These are phyloP conservation scores for Saccostrea glomerata DNA, from an alignment of 1,140 invertebrate species.

Conservation along the genomic window DNA sequence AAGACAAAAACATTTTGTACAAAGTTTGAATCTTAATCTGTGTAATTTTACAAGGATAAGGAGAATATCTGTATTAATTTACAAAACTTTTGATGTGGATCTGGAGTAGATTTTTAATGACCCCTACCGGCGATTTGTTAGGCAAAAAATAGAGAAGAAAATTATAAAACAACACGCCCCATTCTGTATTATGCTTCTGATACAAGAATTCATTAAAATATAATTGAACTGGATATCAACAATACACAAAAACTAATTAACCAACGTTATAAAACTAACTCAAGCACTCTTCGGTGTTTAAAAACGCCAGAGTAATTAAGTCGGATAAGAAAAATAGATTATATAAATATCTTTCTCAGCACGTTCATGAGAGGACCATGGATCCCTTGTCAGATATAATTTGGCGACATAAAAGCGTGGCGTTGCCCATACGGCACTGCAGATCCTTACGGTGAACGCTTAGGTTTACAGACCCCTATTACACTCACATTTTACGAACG, in stretches of 20 bases:
- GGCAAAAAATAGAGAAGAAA: not conserved
- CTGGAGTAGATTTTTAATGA: constrained; percentile 9
- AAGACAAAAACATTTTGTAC: too few species aligned
- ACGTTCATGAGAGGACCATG: not conserved
- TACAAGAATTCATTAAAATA: constrained; percentile 24
- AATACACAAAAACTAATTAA: constrained; percentile 32
- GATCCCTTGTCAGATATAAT: constrained; percentile 34
- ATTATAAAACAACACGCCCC: not conserved
- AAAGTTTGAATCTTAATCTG: too few species aligned
- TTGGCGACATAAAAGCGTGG: constrained; percentile 39
- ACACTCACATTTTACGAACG: constrained; percentile 22
- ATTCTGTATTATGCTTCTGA: not conserved
- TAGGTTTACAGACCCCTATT: constrained; percentile 27
- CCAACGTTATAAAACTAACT: constrained; percentile 15
- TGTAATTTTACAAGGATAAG: too few species aligned
- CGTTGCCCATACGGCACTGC: constrained; percentile 4
- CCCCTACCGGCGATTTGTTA: not conserved
- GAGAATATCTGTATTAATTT: not conserved
- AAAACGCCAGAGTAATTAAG: constrained; percentile 39
- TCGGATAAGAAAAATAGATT: constrained; percentile 27
- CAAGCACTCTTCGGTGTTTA: constrained; percentile 16
- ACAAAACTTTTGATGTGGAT: constrained; percentile 28
- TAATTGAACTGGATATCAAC: constrained; percentile 35
- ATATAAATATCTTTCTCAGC: constrained; percentile 40
- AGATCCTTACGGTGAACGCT: constrained; percentile 8